Percentiles rank a stretch among this genome's conserved stretches.
phyloP scores from a whole-genome alignment of 2,797 vertebrate genomes.

The Arrhamphus sclerolepis region DNA sequence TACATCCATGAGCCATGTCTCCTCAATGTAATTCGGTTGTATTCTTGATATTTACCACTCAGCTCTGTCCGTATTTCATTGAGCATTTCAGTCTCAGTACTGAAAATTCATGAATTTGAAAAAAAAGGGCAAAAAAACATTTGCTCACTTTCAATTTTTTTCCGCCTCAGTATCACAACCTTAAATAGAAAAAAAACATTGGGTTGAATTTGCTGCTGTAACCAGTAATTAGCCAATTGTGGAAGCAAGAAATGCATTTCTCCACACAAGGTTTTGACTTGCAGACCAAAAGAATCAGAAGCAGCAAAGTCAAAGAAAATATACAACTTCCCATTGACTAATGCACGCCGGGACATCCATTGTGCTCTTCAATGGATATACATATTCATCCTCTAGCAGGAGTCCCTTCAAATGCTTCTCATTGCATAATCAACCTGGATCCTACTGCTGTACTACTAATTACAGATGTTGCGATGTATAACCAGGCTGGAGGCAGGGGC shows the following conservation, averaged over 20 bases:
- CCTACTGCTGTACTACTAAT: slow-evolving; percentile 24
- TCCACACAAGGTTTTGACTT: slow-evolving; percentile 47
- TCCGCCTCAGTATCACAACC: slow-evolving; percentile 55
- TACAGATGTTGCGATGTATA: slow-evolving; percentile 26
- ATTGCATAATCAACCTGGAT: slow-evolving; percentile 51
- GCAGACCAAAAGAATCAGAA: slow-evolving; percentile 36
- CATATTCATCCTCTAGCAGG: slow-evolving; percentile 7
- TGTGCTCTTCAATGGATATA: neutral
- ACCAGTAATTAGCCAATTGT: slow-evolving; percentile 71
- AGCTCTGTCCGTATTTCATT: no score
- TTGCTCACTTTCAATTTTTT: slow-evolving; percentile 36
- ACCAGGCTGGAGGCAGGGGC: slow-evolving; percentile 33
- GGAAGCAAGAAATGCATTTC: slow-evolving; percentile 66
- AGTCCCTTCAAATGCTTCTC: slow-evolving; percentile 18
- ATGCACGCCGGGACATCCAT: slow-evolving; percentile 3
- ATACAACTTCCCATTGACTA: slow-evolving; percentile 29
- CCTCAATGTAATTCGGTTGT: no score
- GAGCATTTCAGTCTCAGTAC: neutral
- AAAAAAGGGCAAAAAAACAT: slow-evolving; percentile 25
- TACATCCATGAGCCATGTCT: neutral
- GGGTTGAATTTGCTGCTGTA: slow-evolving; percentile 53
- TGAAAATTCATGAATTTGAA: slow-evolving; percentile 18
- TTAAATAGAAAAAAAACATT: slow-evolving; percentile 68
- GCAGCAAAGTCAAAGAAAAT: slow-evolving; percentile 22
- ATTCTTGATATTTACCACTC: no score